A percentile compares a stretch with the other conserved stretches of the same genome.
Evolutionary conservation across 1,140 invertebrate genomes (phyloP).

Genomic region (Belonocnema kinseyi): DNA sequence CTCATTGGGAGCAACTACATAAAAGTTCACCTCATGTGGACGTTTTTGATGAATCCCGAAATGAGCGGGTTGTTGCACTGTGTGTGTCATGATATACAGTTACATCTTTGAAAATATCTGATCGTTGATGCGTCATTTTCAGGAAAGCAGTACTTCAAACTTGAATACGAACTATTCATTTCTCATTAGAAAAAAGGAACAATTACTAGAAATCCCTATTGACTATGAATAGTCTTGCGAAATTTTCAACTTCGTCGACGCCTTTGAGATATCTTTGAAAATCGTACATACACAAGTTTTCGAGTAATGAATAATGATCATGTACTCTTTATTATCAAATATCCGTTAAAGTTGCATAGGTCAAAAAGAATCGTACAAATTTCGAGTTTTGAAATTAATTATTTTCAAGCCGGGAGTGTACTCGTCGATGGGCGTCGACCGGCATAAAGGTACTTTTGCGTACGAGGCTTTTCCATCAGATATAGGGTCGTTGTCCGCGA

Average conservation of each 20-base stretch:
- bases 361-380: conserved; percentile 36
- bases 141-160: conserved; percentile 52
- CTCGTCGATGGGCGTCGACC: conserved; percentile 38
- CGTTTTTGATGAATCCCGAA: conserved; percentile 13
- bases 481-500: conserved; percentile 56
- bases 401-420: conserved; percentile 36
- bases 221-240: neutral
- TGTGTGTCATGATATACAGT: conserved; percentile 55
- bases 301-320: neutral
- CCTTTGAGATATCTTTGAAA: neutral
- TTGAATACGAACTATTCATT: neutral
- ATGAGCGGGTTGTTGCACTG: conserved; percentile 33
- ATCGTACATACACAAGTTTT: neutral
- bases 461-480: conserved; percentile 46
- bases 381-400: conserved; percentile 48
- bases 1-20: neutral
- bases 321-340: neutral
- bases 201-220: neutral
- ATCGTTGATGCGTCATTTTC: conserved; percentile 46
- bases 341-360: neutral
- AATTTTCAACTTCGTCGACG: neutral
- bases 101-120: conserved; percentile 50
- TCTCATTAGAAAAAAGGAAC: no score
- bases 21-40: neutral
- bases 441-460: conserved; percentile 44